phyloP scores from a whole-genome alignment of 2,888 invertebrate species.

The Dolichopus griseipennis region DNA sequence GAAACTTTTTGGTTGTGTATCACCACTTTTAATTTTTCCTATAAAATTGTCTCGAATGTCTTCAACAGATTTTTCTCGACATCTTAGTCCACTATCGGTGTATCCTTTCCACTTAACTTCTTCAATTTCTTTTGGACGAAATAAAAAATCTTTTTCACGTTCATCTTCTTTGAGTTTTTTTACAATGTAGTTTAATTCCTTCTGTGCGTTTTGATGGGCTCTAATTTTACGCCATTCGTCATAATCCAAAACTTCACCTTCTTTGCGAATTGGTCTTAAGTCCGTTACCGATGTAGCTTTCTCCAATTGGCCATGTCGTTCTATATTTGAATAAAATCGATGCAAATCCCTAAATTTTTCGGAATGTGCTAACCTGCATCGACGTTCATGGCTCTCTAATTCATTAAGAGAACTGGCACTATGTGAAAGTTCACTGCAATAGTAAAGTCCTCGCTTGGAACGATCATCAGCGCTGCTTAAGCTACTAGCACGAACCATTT shows the following conservation, averaged over 20 bases:
- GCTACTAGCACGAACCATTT: slow-evolving; percentile 54
- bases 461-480: slow-evolving; percentile 53
- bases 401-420: slow-evolving; percentile 45
- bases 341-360: slow-evolving; percentile 76
- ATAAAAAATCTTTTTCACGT: slow-evolving; percentile 74
- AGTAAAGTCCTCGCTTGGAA: slow-evolving; percentile 31
- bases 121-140: slow-evolving; percentile 64
- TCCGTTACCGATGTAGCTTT: slow-evolving; percentile 61
- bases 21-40: slow-evolving; percentile 47
- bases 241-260: slow-evolving; percentile 76
- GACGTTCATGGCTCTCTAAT: slow-evolving; percentile 31
- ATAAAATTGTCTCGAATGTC: slow-evolving; percentile 72
- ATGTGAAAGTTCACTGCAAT: slow-evolving; percentile 36
- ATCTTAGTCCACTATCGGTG: slow-evolving; percentile 64
- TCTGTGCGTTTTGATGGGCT: slow-evolving; percentile 69
- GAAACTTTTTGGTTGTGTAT: slow-evolving; percentile 40
- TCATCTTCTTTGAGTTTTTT: slow-evolving; percentile 68
- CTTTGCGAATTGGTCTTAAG: slow-evolving; percentile 60
- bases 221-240: slow-evolving; percentile 79
- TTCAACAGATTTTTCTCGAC: slow-evolving; percentile 80
- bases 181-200: slow-evolving; percentile 69
- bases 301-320: slow-evolving; percentile 75
- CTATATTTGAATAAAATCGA: slow-evolving; percentile 75
- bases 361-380: slow-evolving; percentile 38
- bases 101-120: slow-evolving; percentile 69